These are phyloP conservation scores for Ormyrus pomaceus DNA, from an alignment of 2,888 invertebrate species.

Conservation along the genomic window DNA sequence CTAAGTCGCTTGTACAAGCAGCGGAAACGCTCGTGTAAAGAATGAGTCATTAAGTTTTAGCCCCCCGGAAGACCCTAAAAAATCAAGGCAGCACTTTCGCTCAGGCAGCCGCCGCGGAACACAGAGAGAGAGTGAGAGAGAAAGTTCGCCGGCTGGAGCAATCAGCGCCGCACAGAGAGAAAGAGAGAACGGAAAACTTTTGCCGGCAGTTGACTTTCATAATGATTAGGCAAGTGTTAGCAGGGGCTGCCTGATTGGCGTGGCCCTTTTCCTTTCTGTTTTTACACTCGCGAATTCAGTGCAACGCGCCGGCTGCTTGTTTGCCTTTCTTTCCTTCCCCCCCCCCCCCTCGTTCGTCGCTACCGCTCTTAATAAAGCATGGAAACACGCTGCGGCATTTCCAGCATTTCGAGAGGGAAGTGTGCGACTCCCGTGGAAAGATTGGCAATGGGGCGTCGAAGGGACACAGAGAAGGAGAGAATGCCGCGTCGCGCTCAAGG, in stretches of 20 bases:
- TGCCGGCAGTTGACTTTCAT: conserved; percentile 28
- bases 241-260: conserved; percentile 6
- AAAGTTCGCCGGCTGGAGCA: neutral
- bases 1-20: conserved; percentile 1
- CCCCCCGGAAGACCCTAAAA: neutral
- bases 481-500: too few species aligned
- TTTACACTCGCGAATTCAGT: conserved; percentile 14
- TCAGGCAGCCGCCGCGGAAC: neutral
- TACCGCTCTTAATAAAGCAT: too few species aligned
- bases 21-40: neutral
- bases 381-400: too few species aligned
- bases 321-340: neutral
- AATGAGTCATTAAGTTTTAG: conserved; percentile 8
- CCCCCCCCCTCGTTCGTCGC: neutral
- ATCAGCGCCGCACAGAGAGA: conserved; percentile 1
- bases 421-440: too few species aligned
- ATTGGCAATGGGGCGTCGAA: too few species aligned
- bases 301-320: conserved; percentile 1
- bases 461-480: too few species aligned
- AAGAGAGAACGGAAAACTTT: conserved; percentile 7
- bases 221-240: conserved; percentile 21
- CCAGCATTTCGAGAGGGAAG: too few species aligned
- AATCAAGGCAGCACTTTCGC: conserved; percentile 13
- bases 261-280: neutral
- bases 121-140: neutral